phyloP scores from a whole-genome alignment of 2,113 vertebrate species.

The Recurvirostra avosetta region DNA sequence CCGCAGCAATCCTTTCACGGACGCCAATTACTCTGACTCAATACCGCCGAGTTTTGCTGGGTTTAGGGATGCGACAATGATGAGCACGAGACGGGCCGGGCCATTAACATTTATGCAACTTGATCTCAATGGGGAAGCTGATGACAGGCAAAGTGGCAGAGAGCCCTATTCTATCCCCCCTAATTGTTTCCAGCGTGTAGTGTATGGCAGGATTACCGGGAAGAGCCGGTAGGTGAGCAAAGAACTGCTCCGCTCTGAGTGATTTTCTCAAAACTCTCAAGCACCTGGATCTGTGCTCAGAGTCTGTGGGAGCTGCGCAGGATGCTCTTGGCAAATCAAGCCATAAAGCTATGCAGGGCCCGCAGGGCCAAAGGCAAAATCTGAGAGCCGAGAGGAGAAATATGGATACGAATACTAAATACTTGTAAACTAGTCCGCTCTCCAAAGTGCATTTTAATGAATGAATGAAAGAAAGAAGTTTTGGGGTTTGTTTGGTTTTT shows the following conservation, averaged over 20 bases:
- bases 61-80: background rate
- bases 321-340: background rate
- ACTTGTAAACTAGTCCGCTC: background rate
- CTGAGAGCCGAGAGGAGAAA: background rate
- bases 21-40: accelerated
- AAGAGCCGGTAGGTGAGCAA: background rate
- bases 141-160: slow-evolving; percentile 6
- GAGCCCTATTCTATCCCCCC: background rate
- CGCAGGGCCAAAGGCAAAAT: background rate
- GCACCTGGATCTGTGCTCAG: accelerated
- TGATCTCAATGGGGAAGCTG: background rate
- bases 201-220: background rate
- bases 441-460: background rate
- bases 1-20: background rate
- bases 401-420: background rate
- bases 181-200: background rate
- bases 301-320: background rate
- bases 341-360: background rate
- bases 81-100: accelerated
- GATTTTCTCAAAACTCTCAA: background rate
- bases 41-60: background rate
- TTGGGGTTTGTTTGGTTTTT: background rate
- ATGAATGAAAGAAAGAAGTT: background rate
- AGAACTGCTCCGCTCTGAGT: background rate
- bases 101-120: slow-evolving; percentile 4